A percentile compares a stretch with the other conserved stretches of the same genome.
Evolutionary conservation across 2,888 invertebrate species (phyloP).

Genomic region (Eucriotettix oculatus): DNA sequence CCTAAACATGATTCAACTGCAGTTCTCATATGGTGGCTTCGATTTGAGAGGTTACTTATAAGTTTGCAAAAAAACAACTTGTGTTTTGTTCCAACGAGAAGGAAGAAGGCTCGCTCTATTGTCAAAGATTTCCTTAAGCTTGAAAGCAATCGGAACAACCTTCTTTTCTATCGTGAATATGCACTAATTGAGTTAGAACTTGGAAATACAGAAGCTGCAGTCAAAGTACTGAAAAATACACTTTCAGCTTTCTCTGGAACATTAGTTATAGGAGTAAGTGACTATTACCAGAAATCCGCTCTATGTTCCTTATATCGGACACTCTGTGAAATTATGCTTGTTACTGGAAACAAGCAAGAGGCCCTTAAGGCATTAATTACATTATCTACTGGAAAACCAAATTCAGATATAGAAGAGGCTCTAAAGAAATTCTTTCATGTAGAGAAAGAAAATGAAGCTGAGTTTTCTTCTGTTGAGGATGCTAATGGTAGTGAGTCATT

Average conservation of each 20-base stretch:
- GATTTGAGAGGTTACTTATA: slow-evolving; percentile 38
- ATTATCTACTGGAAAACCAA: too few relatives aligned
- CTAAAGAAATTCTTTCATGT: too few relatives aligned
- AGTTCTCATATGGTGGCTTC: slow-evolving; percentile 43
- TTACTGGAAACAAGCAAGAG: not conserved
- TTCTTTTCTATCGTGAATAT: not conserved
- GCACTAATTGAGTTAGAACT: not conserved
- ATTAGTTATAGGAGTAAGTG: not conserved
- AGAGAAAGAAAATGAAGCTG: too few relatives aligned
- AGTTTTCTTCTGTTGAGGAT: not conserved
- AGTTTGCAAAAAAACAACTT: slow-evolving; percentile 27
- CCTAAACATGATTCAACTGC: slow-evolving; percentile 30
- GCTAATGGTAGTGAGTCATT: not conserved
- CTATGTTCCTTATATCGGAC: not conserved
- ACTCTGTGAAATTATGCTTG: not conserved
- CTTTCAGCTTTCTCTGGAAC: not conserved
- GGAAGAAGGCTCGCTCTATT: slow-evolving; percentile 31
- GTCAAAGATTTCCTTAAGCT: slow-evolving; percentile 38
- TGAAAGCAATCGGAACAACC: slow-evolving; percentile 14
- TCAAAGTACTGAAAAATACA: not conserved
- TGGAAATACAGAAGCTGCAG: not conserved
- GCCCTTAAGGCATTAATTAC: not conserved
- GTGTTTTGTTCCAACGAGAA: slow-evolving; percentile 20
- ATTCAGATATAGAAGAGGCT: too few relatives aligned
- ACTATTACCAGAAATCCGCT: not conserved